Evolutionary conservation across 2,888 invertebrate species (phyloP), one percentile per base, ranked within the genome.

Genomic region (Palloptera scutellata): DNA sequence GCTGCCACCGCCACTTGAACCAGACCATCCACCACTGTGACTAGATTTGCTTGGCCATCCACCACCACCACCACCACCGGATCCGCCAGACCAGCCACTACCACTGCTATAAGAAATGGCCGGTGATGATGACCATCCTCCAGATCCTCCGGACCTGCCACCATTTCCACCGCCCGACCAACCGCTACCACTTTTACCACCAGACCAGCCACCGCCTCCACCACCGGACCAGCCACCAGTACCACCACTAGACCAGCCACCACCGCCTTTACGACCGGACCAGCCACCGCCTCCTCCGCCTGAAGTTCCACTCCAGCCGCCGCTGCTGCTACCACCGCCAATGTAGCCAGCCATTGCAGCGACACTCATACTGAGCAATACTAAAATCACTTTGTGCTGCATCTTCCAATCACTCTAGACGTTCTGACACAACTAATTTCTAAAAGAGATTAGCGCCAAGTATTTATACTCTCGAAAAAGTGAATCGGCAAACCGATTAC

Each of bases 241-340:
- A 52, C 71, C 66, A 40, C 73, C 66, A 19, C 62, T 40, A 12
- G 53, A 62, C 8, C 77, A 64, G n/a, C 75, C 76, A 45, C 76
- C 74, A 0, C 76, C 73, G 11, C 71, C 74, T 19, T 52, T 53
- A 63, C 64, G 57, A 53, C 69, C 51, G 53, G 66, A 54, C 30
- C 59, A 53, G 54, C 75, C 73, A 40, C 77, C 70, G 0, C 73
- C 69, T 42, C 72, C 67, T 42, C 68, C 69, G 40, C 40, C 59
- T 54, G 53, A 54, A 53, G 73, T 78, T 74, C 80, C 79, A 72
- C 60, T 65, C 66, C 74, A 70, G 19, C 68, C 45, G 11, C 71
- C 57, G 17, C 77, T 73, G 8, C 77, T 74, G 42, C 75, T 74
- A n/a, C 73, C 68, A 57, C 75, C 76, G 1, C 75, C 75, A 45